Evolutionary conservation across 2,113 vertebrate species (phyloP).

Genomic region (Lasiurus cinereus): DNA sequence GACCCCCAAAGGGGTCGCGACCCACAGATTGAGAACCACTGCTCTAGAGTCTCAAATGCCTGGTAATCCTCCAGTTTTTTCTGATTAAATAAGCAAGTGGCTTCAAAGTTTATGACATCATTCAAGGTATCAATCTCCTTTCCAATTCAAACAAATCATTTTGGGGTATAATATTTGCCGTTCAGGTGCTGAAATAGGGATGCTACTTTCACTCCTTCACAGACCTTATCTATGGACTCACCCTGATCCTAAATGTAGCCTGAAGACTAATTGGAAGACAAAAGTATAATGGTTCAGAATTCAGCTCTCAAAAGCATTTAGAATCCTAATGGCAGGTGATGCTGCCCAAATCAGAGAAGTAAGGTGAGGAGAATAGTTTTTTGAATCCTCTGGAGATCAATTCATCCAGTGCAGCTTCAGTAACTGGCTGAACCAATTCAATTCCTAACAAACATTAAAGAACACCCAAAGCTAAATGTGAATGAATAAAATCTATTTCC

Average conservation of each 20-base stretch:
- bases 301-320: background rate
- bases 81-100: slow-evolving; percentile 44
- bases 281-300: background rate
- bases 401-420: background rate
- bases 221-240: background rate
- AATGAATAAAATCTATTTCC: slow-evolving; percentile 32
- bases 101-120: slow-evolving; percentile 57
- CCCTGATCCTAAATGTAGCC: background rate
- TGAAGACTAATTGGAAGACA: slow-evolving; percentile 10
- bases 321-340: background rate
- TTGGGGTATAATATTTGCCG: background rate
- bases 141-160: slow-evolving; percentile 55
- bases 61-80: background rate
- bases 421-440: slow-evolving; percentile 33
- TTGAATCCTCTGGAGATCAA: background rate
- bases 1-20: too few relatives aligned
- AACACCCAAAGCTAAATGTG: slow-evolving; percentile 21
- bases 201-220: background rate
- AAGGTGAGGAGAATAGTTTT: background rate
- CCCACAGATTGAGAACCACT: too few relatives aligned
- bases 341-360: background rate
- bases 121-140: slow-evolving; percentile 24
- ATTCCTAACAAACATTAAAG: slow-evolving; percentile 30
- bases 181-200: background rate
- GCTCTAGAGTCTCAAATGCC: slow-evolving; percentile 15